Percentiles rank a stretch among this genome's conserved stretches.
phyloP scores from a whole-genome alignment of 2,888 invertebrate genomes.

The Platycheirus rosarum region DNA sequence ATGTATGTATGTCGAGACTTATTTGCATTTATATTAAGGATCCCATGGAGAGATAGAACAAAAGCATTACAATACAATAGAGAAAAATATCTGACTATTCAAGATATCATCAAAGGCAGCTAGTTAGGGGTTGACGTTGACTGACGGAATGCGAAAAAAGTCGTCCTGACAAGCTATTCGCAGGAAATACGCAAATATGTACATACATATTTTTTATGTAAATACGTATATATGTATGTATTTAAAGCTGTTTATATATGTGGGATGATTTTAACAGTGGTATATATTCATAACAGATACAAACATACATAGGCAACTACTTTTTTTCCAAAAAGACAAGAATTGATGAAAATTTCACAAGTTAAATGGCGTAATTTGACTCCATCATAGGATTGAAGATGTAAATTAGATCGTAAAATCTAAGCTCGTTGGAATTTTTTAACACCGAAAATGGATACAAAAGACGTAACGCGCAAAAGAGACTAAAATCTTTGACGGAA shows the following conservation, averaged over 20 bases:
- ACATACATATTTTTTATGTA: conserved; percentile 5
- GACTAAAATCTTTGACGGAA: conserved; percentile 17
- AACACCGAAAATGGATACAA: conserved; percentile 36
- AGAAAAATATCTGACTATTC: conserved; percentile 71
- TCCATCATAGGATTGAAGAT: conserved; percentile 71
- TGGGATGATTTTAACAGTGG: conserved; percentile 33
- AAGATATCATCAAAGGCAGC: conserved; percentile 62
- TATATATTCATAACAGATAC: conserved; percentile 7
- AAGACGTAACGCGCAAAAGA: conserved; percentile 22
- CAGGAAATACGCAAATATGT: conserved; percentile 26
- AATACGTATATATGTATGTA: background rate
- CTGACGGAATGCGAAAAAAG: conserved; percentile 45
- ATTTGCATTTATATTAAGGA: conserved; percentile 75
- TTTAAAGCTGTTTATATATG: conserved; percentile 7
- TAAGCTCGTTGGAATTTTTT: conserved; percentile 54
- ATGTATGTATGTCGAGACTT: conserved; percentile 66
- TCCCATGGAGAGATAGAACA: conserved; percentile 71
- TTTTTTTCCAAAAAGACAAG: conserved; percentile 63
- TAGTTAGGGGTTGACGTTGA: conserved; percentile 15
- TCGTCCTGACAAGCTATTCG: conserved; percentile 49
- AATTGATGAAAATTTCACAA: conserved; percentile 70
- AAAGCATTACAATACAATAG: conserved; percentile 68
- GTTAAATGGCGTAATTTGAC: conserved; percentile 71
- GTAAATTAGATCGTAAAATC: conserved; percentile 71
- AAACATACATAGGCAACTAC: conserved; percentile 47